Base-by-base conservation (phyloP, 2,113 vertebrate genomes). In the Arvicanthis niloticus region DNA sequence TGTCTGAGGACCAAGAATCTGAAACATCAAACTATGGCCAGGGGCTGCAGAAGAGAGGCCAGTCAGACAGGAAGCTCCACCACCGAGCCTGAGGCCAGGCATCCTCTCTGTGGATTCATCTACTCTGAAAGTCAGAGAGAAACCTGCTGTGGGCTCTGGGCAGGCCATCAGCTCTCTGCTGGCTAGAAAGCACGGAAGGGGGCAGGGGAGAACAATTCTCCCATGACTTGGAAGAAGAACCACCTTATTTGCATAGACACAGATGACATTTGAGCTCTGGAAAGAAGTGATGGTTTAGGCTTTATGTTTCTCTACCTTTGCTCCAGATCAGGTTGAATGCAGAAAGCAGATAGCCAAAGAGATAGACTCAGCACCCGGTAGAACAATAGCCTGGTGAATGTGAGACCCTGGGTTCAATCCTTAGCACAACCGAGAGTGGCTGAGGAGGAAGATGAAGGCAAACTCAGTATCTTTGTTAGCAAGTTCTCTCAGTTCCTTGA, bases 221-320 rank as follows among this genome's bases (percentile, higher is more conserved):
- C 40, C 67, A 82, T 82, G 76, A 8, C 68, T 2, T 12, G 42
- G 73, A 37, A 1, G 1, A 37, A 65, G 72, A 21, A 34, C 12
- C 19, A 42, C 75, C 60, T 67, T 19, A 75, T 68, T 42, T 91
- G n/a, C 56, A 29, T 15, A 75, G 40, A 73, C 21, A 37, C 13
- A 60, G 72, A 19, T 75, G 56, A 51, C 56, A 22, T 82, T 15
- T 75, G 94, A 68, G 56, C 48, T 80, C 16, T 31, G 77, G 77
- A 70, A 34, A 48, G 88, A 93, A 58, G 68, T 40, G 65, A 51
- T 34, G 24, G 42, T 58, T 56, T 73, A 53, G 45, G 22, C 51
- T 84, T 95, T 96, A 17, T 77, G 72, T 78, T 88, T 84, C 91
- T 75, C 91, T 80, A 31, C 42, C 3, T 95, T 80, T 53, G 37